Evolutionary conservation across 92 coral and sea anemone species (phyloP).

Genomic region (Porites cylindrica): DNA sequence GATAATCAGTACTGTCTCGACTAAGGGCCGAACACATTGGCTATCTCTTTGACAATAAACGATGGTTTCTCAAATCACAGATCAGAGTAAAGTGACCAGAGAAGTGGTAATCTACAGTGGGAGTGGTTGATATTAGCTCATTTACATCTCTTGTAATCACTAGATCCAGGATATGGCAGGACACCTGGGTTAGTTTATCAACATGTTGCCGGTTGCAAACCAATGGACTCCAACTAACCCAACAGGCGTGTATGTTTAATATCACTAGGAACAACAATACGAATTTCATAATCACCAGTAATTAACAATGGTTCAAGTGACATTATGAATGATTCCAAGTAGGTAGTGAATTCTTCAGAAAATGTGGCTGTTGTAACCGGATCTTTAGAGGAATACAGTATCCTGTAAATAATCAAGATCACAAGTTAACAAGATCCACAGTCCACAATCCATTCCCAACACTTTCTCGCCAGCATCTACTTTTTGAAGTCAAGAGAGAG

Average conservation of each 20-base stretch:
- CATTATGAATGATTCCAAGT: constrained; percentile 24
- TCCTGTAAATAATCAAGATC: no score
- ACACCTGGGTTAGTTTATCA: neutral
- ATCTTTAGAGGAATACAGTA: no score
- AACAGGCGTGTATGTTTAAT: neutral
- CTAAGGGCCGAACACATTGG: neutral
- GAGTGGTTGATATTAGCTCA: neutral
- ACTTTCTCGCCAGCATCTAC: neutral
- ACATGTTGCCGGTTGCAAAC: constrained; percentile 8
- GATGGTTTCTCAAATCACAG: neutral
- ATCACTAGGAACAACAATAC: constrained; percentile 4
- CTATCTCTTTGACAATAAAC: neutral
- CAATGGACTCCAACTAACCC: constrained; percentile 17
- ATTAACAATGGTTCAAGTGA: no score
- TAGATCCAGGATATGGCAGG: neutral
- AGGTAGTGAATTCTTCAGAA: neutral
- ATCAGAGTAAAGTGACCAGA: no score
- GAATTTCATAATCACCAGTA: constrained; percentile 1
- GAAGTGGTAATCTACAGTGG: neutral
- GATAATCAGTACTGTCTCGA: neutral
- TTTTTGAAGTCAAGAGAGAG: neutral
- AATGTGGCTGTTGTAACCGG: neutral
- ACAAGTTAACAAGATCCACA: no score
- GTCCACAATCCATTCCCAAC: constrained; percentile 43
- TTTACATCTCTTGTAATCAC: neutral